These are phyloP conservation scores for Diplazon laetatorius DNA, from an alignment of 2,888 invertebrate species.

Conservation along the genomic window DNA sequence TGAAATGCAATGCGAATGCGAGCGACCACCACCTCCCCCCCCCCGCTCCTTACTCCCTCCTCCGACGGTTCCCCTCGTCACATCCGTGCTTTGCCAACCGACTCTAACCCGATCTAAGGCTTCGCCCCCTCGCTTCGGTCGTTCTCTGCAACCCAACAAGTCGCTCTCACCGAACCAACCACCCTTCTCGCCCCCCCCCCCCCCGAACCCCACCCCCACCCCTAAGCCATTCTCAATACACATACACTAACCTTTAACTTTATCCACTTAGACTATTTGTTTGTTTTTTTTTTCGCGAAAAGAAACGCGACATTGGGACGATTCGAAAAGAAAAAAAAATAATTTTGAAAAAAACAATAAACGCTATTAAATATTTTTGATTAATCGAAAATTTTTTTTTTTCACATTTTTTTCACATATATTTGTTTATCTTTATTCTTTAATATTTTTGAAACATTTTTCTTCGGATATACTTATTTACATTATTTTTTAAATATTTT, in stretches of 20 bases:
- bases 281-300: background rate
- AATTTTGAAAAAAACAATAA: no score
- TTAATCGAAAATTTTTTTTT: no score
- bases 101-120: constrained; percentile 72
- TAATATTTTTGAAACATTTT: no score
- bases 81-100: constrained; percentile 71
- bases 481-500: no score
- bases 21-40: constrained; percentile 36
- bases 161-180: no score
- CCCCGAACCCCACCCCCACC: no score
- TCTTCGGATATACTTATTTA: no score
- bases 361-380: no score
- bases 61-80: constrained; percentile 50
- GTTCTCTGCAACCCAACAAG: constrained; percentile 27
- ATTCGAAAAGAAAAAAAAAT: background rate
- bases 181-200: no score
- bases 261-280: constrained; percentile 2
- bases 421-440: no score
- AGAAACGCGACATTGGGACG: background rate
- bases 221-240: background rate
- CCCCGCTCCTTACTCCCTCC: no score
- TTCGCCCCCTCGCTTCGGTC: constrained; percentile 63
- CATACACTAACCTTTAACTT: constrained; percentile 13
- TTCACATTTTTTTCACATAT: no score
- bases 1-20: constrained; percentile 60